Conservation (phyloP, 2,113 vertebrate genomes). For the Corythaixoides concolor region DNA sequence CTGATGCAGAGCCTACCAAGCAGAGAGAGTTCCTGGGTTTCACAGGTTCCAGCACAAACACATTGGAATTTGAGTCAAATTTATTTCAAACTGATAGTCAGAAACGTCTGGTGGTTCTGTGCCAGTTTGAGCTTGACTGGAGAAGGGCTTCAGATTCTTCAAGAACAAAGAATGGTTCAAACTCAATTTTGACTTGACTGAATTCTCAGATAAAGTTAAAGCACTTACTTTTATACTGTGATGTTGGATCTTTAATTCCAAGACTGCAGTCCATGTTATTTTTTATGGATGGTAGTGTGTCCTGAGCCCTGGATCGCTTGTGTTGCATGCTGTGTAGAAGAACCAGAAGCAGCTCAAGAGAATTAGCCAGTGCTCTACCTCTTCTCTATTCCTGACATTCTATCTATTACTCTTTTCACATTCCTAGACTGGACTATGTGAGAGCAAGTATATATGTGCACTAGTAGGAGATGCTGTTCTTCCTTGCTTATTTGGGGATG, state of each 20-base stretch:
- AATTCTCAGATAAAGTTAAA: neutral
- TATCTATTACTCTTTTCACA: neutral
- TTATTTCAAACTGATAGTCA: neutral
- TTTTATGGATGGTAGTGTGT: neutral
- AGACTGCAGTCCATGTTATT: neutral
- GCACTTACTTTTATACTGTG: neutral
- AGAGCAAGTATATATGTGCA: neutral
- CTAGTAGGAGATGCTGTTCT: conserved; percentile 6
- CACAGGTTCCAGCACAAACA: neutral
- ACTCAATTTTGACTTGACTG: neutral
- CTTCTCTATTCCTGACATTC: neutral
- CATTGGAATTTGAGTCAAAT: neutral
- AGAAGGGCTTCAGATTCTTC: neutral
- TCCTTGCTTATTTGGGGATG: neutral
- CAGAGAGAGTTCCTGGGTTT: neutral
- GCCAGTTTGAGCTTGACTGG: neutral
- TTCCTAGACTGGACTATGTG: neutral
- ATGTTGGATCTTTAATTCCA: neutral
- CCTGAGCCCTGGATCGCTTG: neutral
- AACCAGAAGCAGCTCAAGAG: neutral
- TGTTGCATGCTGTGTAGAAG: neutral
- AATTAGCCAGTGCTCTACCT: neutral
- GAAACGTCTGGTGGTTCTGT: neutral
- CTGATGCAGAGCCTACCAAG: neutral
- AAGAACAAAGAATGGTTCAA: fast-evolving